A percentile compares a stretch with the other conserved stretches of the same genome.
phyloP scores from a whole-genome alignment of 1,140 invertebrate genomes.

The Drosophila nikananu region DNA sequence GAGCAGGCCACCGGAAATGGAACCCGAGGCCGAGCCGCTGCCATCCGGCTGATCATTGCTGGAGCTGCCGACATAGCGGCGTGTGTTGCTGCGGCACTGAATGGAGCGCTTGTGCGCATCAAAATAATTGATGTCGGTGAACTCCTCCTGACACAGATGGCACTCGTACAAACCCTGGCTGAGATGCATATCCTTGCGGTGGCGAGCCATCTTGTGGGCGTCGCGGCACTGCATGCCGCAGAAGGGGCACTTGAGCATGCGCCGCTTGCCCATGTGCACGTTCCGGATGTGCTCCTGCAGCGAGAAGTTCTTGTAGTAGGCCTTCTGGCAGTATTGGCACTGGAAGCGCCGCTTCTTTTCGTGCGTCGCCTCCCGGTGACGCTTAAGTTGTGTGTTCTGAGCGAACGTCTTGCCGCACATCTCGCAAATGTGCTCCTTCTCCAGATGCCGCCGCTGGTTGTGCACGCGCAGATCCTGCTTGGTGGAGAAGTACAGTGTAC shows the following conservation, averaged over 20 bases:
- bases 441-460: slow-evolving; percentile 73
- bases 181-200: slow-evolving; percentile 78
- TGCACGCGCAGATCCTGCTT: slow-evolving; percentile 79
- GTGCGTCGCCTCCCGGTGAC: slow-evolving; percentile 77
- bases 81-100: slow-evolving; percentile 78
- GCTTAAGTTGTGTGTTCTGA: slow-evolving; percentile 76
- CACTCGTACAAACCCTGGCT: slow-evolving; percentile 73
- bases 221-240: slow-evolving; percentile 83
- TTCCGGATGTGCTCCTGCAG: slow-evolving; percentile 81
- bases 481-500: slow-evolving; percentile 78
- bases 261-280: slow-evolving; percentile 79
- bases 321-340: slow-evolving; percentile 75
- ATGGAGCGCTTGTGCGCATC: slow-evolving; percentile 82
- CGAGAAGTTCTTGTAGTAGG: slow-evolving; percentile 81
- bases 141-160: slow-evolving; percentile 76
- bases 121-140: slow-evolving; percentile 80
- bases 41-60: slow-evolving; percentile 7
- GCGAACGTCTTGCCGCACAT: slow-evolving; percentile 80
- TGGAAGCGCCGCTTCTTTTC: slow-evolving; percentile 79
- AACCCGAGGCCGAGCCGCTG: background rate
- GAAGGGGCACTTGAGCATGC: slow-evolving; percentile 79
- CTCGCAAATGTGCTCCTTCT: slow-evolving; percentile 83
- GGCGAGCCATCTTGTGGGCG: slow-evolving; percentile 80
- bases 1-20: slow-evolving; percentile 14
- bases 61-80: slow-evolving; percentile 26